phyloP scores from a whole-genome alignment of 92 coral and sea anemone genomes.

The Parazoanthus darwini region DNA sequence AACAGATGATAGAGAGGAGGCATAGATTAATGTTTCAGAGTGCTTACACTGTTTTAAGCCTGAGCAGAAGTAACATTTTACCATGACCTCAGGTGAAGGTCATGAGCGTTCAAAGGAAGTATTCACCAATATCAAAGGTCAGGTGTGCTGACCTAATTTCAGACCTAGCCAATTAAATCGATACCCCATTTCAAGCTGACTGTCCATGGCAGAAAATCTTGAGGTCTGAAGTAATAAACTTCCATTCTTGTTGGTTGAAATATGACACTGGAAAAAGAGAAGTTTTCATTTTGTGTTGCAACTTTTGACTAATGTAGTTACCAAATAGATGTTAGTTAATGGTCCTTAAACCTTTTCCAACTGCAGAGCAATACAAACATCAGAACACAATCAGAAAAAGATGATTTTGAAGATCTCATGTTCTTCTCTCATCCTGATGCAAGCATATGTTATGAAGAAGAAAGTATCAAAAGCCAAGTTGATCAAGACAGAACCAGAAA shows the following conservation, averaged over 20 bases:
- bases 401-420: slow-evolving; percentile 36
- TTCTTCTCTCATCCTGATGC: slow-evolving; percentile 15
- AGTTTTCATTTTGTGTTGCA: not conserved
- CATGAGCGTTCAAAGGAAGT: too few species aligned
- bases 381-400: slow-evolving; percentile 9
- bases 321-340: not conserved
- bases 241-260: too few species aligned
- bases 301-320: too few species aligned
- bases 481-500: not conserved
- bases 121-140: not conserved
- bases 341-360: not conserved
- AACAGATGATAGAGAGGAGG: not conserved
- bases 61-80: not conserved
- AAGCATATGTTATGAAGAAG: slow-evolving; percentile 10
- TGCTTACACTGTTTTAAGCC: not conserved
- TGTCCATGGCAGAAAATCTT: too few species aligned
- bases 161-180: too few species aligned
- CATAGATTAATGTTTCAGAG: not conserved
- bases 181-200: too few species aligned
- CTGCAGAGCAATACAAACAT: slow-evolving; percentile 1
- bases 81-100: too few species aligned
- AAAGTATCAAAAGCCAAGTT: not conserved
- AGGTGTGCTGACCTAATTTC: not conserved
- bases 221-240: too few species aligned
- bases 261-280: too few species aligned